These are phyloP conservation scores for Cataglyphis livida DNA, from an alignment of 2,888 invertebrate genomes.

Conservation along the genomic window DNA sequence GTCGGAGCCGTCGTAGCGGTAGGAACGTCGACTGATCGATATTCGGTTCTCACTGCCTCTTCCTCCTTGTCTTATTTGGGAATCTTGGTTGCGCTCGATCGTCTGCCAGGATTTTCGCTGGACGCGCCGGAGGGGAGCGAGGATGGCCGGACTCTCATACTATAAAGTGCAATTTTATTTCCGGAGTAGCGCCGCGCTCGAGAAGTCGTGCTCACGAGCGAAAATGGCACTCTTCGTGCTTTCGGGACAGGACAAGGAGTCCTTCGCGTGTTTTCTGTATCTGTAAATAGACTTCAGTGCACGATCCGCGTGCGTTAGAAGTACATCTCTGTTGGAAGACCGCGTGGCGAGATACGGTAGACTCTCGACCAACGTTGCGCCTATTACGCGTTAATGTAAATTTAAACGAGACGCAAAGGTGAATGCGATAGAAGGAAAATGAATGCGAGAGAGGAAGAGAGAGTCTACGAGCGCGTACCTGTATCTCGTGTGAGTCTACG, in stretches of 20 bases:
- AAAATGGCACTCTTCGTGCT: slow-evolving; percentile 46
- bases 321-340: slow-evolving; percentile 40
- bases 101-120: slow-evolving; percentile 23
- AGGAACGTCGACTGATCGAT: slow-evolving; percentile 62
- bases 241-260: slow-evolving; percentile 43
- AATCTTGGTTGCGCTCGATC: slow-evolving; percentile 26
- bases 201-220: slow-evolving; percentile 39
- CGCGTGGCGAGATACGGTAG: slow-evolving; percentile 26
- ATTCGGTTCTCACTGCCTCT: slow-evolving; percentile 47
- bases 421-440: slow-evolving; percentile 16
- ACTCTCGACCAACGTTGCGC: slow-evolving; percentile 54
- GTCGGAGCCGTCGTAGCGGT: slow-evolving; percentile 84
- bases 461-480: slow-evolving; percentile 33
- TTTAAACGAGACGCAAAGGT: slow-evolving; percentile 54
- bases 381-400: slow-evolving; percentile 62
- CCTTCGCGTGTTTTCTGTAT: slow-evolving; percentile 59
- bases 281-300: slow-evolving; percentile 68
- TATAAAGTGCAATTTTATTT: slow-evolving; percentile 80
- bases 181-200: slow-evolving; percentile 52
- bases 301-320: slow-evolving; percentile 21
- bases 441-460: slow-evolving; percentile 33
- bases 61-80: slow-evolving; percentile 28
- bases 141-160: slow-evolving; percentile 63
- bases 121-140: slow-evolving; percentile 39
- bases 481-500: slow-evolving; percentile 53